phyloP scores from a whole-genome alignment of 2,113 vertebrate species.

The Caranx melampygus region DNA sequence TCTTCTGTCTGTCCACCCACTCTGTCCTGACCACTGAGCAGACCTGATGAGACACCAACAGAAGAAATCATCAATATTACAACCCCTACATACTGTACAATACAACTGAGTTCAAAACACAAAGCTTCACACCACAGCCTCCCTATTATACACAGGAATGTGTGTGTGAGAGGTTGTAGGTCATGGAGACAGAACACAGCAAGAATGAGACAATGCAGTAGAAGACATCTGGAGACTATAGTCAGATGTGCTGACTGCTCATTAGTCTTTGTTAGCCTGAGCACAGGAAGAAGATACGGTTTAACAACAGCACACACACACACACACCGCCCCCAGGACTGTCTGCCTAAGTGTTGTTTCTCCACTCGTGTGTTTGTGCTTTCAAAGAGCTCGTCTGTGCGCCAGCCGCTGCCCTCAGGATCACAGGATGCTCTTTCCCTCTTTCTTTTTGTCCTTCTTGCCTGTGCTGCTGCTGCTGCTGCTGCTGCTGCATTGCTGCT shows the following conservation, averaged over 20 bases:
- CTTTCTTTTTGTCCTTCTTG: constrained; percentile 21
- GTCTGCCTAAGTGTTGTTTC: constrained; percentile 48
- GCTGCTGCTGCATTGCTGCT: constrained; percentile 5
- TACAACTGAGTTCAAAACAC: background rate
- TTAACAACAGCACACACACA: constrained; percentile 8
- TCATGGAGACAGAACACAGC: too few species aligned
- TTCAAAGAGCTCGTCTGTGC: constrained; percentile 51
- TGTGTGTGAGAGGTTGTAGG: background rate
- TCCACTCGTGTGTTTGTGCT: constrained; percentile 36
- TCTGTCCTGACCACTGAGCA: constrained; percentile 16
- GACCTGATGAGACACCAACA: constrained; percentile 58
- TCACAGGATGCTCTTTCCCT: constrained; percentile 56
- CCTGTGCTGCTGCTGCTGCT: constrained; percentile 18
- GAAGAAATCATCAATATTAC: background rate
- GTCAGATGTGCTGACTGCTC: constrained; percentile 42
- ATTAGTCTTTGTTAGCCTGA: constrained; percentile 39
- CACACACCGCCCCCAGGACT: constrained; percentile 46
- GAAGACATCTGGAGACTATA: background rate
- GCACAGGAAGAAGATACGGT: constrained; percentile 7
- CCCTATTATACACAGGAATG: background rate
- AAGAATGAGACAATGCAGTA: background rate
- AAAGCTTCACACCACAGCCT: background rate
- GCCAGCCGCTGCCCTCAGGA: constrained; percentile 56
- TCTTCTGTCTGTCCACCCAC: constrained; percentile 30
- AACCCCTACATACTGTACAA: background rate